Evolutionary conservation across 2,888 invertebrate species (phyloP), one percentile per base, ranked within the genome.

Genomic region (Leptinotarsa peninsularis): DNA sequence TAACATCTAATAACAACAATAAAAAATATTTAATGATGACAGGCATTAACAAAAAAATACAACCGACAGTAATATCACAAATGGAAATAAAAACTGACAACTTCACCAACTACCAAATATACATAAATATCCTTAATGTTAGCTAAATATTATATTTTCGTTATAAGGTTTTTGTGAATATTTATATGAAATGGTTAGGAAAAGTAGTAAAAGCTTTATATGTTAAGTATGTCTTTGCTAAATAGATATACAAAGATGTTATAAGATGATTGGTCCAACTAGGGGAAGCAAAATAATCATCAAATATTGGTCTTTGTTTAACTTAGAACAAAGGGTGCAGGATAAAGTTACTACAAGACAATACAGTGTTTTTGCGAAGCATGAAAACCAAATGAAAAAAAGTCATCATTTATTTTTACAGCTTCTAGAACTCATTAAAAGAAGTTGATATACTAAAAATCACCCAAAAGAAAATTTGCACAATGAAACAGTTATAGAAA

Each of bases 161-260:
- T 63, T 63, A 63, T 33, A 33, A 43, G 33, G 18, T 63, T 63
- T 63, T 63, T 43, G n/a, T 63, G 63, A 63, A n/a, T 63, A 43
- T 63, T 63, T 66, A 54, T 69, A 80, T 74, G 76, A 72, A 78
- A 79, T 74, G 76, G 70, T 76, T 81, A 80, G 74, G 77, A 80
- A 80, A 79, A 77, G 80, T 81, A 80, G 78, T 76, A 79, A 81
- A 81, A 75, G 77, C 77, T 52, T 72, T 74, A 72, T 73, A 67
- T 67, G 54, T 71, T 54, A 67, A 50, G 56, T 54, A 71, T 18
- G 67, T 49, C 15, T 49, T 67, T 21, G 7, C 13, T 52, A 54
- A 52, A 68, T 54, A 73, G 67, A 23, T 52, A 68, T 52, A 67
- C 21, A 52, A 50, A 67, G 67, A n/a, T 74, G 49, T 49, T 33